Percentiles rank a stretch among this genome's conserved stretches.
Evolutionary conservation across 1,140 invertebrate genomes (phyloP).

Genomic region (Oncopodura yosiiana): DNA sequence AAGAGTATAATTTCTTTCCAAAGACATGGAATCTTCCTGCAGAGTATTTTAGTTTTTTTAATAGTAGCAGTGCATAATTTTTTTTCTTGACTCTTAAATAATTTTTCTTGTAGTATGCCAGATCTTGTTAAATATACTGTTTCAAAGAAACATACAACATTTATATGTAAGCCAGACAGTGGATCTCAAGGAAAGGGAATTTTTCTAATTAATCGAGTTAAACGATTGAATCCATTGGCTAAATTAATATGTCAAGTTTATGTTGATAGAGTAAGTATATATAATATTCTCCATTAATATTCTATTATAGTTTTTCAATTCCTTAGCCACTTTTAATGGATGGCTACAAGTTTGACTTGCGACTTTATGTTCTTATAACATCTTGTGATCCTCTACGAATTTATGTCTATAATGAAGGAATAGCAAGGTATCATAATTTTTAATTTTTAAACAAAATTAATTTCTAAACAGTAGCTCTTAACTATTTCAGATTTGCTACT

Average conservation of each 20-base stretch:
- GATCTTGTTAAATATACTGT: conserved; percentile 39
- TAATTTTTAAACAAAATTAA: background rate
- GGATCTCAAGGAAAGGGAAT: conserved; percentile 80
- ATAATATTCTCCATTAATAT: background rate
- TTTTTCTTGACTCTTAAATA: conserved; percentile 7
- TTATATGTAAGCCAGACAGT: conserved; percentile 77
- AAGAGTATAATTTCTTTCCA: conserved; percentile 83
- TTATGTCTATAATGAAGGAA: conserved; percentile 90
- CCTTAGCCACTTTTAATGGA: conserved; percentile 73
- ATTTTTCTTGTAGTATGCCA: conserved; percentile 2
- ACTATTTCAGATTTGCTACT: conserved; percentile 63
- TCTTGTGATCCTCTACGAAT: conserved; percentile 86
- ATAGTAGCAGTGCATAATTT: background rate
- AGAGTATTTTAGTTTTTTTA: conserved; percentile 51
- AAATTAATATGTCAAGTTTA: conserved; percentile 76
- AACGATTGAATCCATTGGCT: conserved; percentile 64
- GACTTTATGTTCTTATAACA: conserved; percentile 87
- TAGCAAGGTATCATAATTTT: conserved; percentile 57
- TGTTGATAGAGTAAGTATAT: conserved; percentile 18
- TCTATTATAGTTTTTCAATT: background rate
- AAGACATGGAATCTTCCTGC: conserved; percentile 86
- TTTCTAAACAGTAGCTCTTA: background rate
- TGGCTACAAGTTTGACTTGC: conserved; percentile 93
- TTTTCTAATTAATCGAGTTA: conserved; percentile 66
- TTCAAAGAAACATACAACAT: conserved; percentile 61